Percentiles rank a stretch among this genome's conserved stretches.
phyloP scores from a whole-genome alignment of 2,797 vertebrate genomes.

The Catamblyrhynchus diadema region DNA sequence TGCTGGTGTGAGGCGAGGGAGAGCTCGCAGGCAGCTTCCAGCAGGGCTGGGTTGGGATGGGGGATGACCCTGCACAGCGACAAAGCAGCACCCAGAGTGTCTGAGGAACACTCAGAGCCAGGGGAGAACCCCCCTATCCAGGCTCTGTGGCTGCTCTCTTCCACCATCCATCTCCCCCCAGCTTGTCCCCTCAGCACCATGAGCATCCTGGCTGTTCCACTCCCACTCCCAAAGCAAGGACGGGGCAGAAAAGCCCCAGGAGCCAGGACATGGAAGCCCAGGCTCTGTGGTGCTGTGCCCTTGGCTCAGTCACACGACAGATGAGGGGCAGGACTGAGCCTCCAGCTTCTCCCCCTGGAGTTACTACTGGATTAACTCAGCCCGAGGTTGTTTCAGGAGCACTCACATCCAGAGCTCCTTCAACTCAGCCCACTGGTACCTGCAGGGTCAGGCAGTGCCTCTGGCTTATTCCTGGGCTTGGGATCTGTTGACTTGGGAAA shows the following conservation, averaged over 20 bases:
- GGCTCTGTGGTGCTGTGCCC: accelerated
- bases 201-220: background rate
- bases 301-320: accelerated
- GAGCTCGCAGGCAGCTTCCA: background rate
- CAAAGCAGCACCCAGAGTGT: too few relatives aligned
- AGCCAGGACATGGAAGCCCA: background rate
- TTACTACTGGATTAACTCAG: background rate
- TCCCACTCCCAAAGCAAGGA: background rate
- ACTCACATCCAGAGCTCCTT: background rate
- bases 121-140: background rate
- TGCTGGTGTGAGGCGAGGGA: background rate
- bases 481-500: background rate
- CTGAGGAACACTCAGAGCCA: too few relatives aligned
- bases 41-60: background rate
- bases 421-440: background rate
- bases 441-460: background rate
- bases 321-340: background rate
- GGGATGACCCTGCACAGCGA: too few relatives aligned
- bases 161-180: background rate
- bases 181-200: background rate
- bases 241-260: background rate
- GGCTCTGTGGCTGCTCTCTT: background rate
- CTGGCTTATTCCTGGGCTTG: background rate
- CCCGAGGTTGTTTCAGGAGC: background rate
- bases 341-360: background rate